Evolutionary conservation across 2,113 vertebrate species (phyloP).

Genomic region (Phrynosoma platyrhinos): DNA sequence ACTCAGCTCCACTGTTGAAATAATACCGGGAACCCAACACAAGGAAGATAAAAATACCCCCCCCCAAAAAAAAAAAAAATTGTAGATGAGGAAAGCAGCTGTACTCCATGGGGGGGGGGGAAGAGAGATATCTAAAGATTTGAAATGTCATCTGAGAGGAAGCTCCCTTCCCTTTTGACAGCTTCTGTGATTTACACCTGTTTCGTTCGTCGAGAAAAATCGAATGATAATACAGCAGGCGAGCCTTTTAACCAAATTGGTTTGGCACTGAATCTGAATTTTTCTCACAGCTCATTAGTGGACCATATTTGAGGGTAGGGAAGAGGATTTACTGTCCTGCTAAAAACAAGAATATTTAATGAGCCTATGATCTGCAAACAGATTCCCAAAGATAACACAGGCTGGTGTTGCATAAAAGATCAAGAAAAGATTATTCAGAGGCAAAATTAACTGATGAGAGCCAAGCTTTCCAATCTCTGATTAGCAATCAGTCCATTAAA

Average conservation of each 20-base stretch:
- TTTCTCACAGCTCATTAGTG: slow-evolving; percentile 58
- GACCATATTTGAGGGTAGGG: slow-evolving; percentile 41
- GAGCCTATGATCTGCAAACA: slow-evolving; percentile 52
- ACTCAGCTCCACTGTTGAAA: neutral
- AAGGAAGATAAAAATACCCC: neutral
- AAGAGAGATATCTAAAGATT: neutral
- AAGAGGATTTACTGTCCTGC: slow-evolving; percentile 55
- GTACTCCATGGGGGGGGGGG: neutral
- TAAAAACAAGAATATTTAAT: slow-evolving; percentile 49
- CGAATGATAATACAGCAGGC: neutral
- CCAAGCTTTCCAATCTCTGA: neutral
- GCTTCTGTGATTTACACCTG: neutral
- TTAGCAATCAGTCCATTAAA: neutral
- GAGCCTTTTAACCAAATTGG: slow-evolving; percentile 61
- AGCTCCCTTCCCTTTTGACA: neutral
- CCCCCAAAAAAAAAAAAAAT: neutral
- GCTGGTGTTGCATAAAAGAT: neutral
- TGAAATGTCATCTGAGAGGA: neutral
- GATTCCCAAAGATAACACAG: slow-evolving; percentile 52
- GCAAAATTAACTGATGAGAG: neutral
- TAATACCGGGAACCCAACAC: neutral
- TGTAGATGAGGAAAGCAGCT: neutral
- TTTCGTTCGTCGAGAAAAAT: neutral
- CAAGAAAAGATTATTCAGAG: neutral
- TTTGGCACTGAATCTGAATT: slow-evolving; percentile 52